Evolutionary conservation across 2,113 vertebrate genomes (phyloP), one percentile per base, ranked within the genome.

Genomic region (Petrocephalus microphthalmus): DNA sequence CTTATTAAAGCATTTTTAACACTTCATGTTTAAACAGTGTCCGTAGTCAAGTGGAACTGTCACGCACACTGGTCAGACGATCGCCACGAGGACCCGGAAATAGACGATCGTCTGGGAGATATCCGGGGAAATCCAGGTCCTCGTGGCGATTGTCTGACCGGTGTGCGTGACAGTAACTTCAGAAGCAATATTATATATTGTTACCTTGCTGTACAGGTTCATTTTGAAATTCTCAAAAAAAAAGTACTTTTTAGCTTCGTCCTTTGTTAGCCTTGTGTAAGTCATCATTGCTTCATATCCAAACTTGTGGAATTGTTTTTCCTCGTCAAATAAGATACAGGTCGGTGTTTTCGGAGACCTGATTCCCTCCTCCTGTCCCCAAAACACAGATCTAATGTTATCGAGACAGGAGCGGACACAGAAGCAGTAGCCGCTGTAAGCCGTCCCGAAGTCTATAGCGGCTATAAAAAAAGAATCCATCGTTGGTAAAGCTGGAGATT

Each of bases 151-250:
- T n/a, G n/a, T n/a, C n/a, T n/a, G n/a, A n/a, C n/a, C n/a, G n/a
- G n/a, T n/a, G n/a, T n/a, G n/a, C n/a, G n/a, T n/a, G n/a, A n/a
- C n/a, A n/a, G n/a, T n/a, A n/a, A n/a, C n/a, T 54, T 52, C 54
- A 88, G 8, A 54, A 54, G n/a, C n/a, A n/a, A 29, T 19, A 83
- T n/a, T 42, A 88, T 29, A 20, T 51, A 37, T 19, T 29, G 0
- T 90, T 91, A 93, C 91, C 0, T 1, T 90, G 54, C 84, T 56
- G 89, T 93, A 94, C 20, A 94, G 88, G 0, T 90, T 13, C 92
- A 93, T 94, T 89, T 92, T 93, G 86, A 94, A 94, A 86, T 74
- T 84, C 20, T 56, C 64, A 88, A 94, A 94, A 89, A 91, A 92
- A 53, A 90, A 93, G 47, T 42, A 42, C 52, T 7, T 88, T 86